phyloP scores from a whole-genome alignment of 2,797 vertebrate species.

The Tapera naevia region DNA sequence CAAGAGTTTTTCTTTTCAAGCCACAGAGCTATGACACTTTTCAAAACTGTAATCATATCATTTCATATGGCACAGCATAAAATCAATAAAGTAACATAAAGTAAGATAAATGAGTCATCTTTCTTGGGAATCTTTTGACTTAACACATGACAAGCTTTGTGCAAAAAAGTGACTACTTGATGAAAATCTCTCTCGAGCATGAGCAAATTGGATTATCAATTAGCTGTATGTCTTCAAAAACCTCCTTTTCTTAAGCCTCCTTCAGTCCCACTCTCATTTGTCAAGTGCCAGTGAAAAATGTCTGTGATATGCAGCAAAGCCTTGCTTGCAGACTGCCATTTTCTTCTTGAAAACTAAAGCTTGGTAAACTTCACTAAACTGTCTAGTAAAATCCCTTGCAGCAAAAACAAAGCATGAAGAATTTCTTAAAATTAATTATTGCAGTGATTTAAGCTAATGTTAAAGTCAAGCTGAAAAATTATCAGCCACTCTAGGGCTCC shows the following conservation, averaged over 20 bases:
- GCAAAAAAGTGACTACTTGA: slow-evolving; percentile 42
- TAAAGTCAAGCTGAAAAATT: slow-evolving; percentile 38
- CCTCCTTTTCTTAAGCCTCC: neutral
- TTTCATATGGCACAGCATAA: slow-evolving; percentile 42
- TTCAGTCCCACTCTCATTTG: slow-evolving; percentile 43
- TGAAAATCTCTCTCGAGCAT: slow-evolving; percentile 55
- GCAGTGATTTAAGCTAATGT: slow-evolving; percentile 18
- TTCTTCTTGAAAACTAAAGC: slow-evolving; percentile 25
- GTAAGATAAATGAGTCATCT: slow-evolving; percentile 54
- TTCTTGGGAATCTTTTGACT: slow-evolving; percentile 36
- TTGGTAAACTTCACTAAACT: slow-evolving; percentile 47
- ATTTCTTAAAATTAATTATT: slow-evolving; percentile 51
- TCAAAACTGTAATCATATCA: slow-evolving; percentile 45
- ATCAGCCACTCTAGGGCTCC: neutral
- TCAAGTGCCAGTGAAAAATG: slow-evolving; percentile 40
- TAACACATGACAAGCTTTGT: slow-evolving; percentile 51
- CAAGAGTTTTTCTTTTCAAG: neutral
- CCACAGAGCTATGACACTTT: slow-evolving; percentile 1
- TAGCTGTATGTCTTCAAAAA: slow-evolving; percentile 34
- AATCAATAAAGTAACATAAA: slow-evolving; percentile 57
- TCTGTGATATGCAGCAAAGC: neutral
- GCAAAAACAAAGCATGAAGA: slow-evolving; percentile 33
- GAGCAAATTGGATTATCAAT: slow-evolving; percentile 65
- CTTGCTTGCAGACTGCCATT: slow-evolving; percentile 28
- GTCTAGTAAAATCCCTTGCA: slow-evolving; percentile 26